Evolutionary conservation across 2,888 invertebrate genomes (phyloP), one percentile per base, ranked within the genome.

Genomic region (Plemyria rubiginata): DNA sequence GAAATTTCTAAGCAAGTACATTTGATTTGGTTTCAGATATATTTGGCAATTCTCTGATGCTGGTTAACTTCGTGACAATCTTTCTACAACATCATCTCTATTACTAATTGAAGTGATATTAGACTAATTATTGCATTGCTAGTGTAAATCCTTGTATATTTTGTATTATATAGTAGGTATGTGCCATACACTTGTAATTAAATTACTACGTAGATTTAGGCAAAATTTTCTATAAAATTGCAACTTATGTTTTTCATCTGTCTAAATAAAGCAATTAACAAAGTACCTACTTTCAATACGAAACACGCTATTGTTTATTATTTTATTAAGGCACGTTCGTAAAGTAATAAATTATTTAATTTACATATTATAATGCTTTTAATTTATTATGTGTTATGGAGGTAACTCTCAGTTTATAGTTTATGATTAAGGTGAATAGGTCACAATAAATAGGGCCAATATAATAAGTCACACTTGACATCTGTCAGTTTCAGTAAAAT

Each of bases 31-130:
- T 83, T 82, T 55, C 87, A 92, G 92, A 82, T 83, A 75, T 77
- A 74, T 72, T 81, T 70, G 77, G 79, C 72, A 71, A 79, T 74
- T 77, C 83, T 67, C 65, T 84, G 76, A 74, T 87, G 81, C 83
- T 91, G 75, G 66, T 84, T 71, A 78, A 80, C 74, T 71, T 82
- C 71, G 72, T 80, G 69, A 75, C 81, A 76, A 72, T 78, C 71
- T 84, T 85, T 71, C 81, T 90, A 72, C 81, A 85, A 81, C 82
- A 84, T 74, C 78, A 83, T 78, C 78, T 90, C 85, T 90, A 89
- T 90, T 87, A 90, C 88, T 89, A 88, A 81, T 85, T 84, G 85
- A 90, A 91, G 92, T 92, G 92, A 92, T 92, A 92, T 86, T 92
- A 92, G 92, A 84, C 71, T 90, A 43, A 85, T 80, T 85, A 85